phyloP scores from a whole-genome alignment of 2,113 vertebrate species.

The Sapajus apella region DNA sequence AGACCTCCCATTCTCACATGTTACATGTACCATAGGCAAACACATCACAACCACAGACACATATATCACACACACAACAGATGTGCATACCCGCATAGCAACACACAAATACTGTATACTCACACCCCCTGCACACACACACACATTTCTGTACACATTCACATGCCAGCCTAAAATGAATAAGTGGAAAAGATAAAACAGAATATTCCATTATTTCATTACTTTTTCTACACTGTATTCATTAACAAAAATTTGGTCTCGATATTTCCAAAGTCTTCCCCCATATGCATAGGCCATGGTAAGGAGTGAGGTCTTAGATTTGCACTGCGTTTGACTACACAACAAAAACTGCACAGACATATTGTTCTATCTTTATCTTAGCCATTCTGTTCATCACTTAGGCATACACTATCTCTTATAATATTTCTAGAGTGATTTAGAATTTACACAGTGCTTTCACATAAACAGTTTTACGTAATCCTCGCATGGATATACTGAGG shows the following conservation, averaged over 20 bases:
- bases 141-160: neutral
- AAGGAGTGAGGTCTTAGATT: neutral
- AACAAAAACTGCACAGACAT: neutral
- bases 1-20: neutral
- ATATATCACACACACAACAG: neutral
- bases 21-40: neutral
- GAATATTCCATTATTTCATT: neutral
- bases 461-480: neutral
- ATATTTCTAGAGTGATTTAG: neutral
- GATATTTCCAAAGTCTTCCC: neutral
- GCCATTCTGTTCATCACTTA: neutral
- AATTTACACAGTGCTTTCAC: neutral
- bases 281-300: neutral
- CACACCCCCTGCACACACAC: neutral
- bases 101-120: neutral
- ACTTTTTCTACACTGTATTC: neutral
- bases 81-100: neutral
- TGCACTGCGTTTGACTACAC: neutral
- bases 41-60: neutral
- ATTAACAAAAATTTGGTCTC: constrained; percentile 11
- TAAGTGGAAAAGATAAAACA: neutral
- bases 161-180: neutral
- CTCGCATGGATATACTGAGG: neutral
- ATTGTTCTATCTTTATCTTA: neutral
- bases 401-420: neutral